Evolutionary conservation across 2,113 vertebrate genomes (phyloP).

Genomic region (Merops nubicus): DNA sequence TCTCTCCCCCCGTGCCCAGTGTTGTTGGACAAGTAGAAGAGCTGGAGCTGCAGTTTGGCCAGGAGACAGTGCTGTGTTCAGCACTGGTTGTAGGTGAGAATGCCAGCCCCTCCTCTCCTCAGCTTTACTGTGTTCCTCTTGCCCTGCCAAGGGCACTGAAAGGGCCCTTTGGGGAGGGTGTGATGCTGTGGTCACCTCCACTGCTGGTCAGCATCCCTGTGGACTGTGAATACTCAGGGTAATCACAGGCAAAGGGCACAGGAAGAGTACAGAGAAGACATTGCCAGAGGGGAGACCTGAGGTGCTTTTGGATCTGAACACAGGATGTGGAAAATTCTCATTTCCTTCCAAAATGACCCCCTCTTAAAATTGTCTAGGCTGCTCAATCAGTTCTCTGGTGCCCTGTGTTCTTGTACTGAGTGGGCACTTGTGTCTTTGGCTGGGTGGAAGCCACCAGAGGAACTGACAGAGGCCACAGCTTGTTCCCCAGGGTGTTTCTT

Average conservation of each 20-base stretch:
- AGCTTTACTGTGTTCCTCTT: not conserved
- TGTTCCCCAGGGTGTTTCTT: not conserved
- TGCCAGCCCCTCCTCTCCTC: not conserved
- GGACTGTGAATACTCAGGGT: not conserved
- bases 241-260: not conserved
- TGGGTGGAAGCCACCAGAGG: not conserved
- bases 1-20: conserved; percentile 15
- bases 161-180: not conserved
- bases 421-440: not conserved
- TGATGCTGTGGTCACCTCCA: not conserved
- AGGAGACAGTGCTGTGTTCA: conserved; percentile 81
- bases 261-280: not conserved
- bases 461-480: not conserved
- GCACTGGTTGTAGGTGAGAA: conserved; percentile 87
- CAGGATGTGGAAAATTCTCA: not conserved
- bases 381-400: not conserved
- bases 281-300: not conserved
- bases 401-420: not conserved
- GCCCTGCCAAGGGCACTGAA: not conserved
- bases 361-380: not conserved
- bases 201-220: not conserved
- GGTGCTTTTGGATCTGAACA: not conserved
- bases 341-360: not conserved
- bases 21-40: conserved; percentile 72
- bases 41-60: conserved; percentile 85